phyloP scores from a whole-genome alignment of 2,888 invertebrate species.

The Mimas tiliae region DNA sequence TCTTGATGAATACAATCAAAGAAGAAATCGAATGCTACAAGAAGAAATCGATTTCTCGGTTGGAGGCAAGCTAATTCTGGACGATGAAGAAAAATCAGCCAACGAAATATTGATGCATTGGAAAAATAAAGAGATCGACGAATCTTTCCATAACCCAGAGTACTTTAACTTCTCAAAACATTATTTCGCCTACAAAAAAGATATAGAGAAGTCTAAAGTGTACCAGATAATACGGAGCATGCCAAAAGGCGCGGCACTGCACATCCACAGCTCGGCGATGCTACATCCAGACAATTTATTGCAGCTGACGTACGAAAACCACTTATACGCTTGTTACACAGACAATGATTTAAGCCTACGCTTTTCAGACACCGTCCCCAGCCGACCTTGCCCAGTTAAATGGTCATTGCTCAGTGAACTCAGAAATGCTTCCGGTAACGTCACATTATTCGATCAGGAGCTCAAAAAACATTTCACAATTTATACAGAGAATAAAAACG shows the following conservation, averaged over 20 bases:
- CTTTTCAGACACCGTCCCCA: constrained; percentile 63
- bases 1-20: constrained; percentile 47
- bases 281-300: constrained; percentile 85
- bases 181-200: constrained; percentile 85
- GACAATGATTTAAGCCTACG: constrained; percentile 58
- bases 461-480: constrained; percentile 84
- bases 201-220: constrained; percentile 86
- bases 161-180: constrained; percentile 87
- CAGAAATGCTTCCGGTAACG: constrained; percentile 70
- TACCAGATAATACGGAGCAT: constrained; percentile 87
- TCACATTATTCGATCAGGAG: constrained; percentile 75
- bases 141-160: constrained; percentile 74
- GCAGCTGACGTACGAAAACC: constrained; percentile 85
- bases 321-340: constrained; percentile 84
- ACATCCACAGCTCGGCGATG: constrained; percentile 87
- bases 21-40: constrained; percentile 53
- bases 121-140: constrained; percentile 80
- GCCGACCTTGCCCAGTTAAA: constrained; percentile 59
- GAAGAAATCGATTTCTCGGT: constrained; percentile 75
- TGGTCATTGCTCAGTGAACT: constrained; percentile 82
- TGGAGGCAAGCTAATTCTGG: constrained; percentile 79
- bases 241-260: constrained; percentile 91
- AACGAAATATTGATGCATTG: constrained; percentile 85
- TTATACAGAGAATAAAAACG: constrained; percentile 66
- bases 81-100: constrained; percentile 73